Evolutionary conservation across 2,113 vertebrate genomes (phyloP).

Genomic region (Cinclus cinclus): DNA sequence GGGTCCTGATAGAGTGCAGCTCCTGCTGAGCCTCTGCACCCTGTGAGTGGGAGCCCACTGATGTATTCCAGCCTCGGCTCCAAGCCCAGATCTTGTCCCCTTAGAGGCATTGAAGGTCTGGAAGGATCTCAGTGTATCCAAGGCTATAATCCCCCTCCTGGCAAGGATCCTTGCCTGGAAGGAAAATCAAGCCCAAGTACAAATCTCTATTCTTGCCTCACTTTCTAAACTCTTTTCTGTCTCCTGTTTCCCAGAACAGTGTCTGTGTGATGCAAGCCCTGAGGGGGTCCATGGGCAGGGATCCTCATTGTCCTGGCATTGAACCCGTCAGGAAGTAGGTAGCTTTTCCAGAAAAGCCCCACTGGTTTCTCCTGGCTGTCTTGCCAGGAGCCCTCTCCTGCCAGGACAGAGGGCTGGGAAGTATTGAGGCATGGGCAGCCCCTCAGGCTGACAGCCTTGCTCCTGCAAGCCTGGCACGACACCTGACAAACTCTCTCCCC

Average conservation of each 20-base stretch:
- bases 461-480: fast-evolving
- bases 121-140: neutral
- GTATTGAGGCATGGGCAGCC: fast-evolving
- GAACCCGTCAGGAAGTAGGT: neutral
- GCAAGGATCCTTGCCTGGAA: neutral
- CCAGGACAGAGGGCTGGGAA: neutral
- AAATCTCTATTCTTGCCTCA: neutral
- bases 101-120: neutral
- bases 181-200: slow-evolving; percentile 1
- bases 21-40: neutral
- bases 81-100: neutral
- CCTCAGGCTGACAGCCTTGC: neutral
- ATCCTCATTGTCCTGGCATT: neutral
- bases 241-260: slow-evolving; percentile 7
- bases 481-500: neutral
- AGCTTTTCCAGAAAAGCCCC: neutral
- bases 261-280: neutral
- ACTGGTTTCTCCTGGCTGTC: neutral
- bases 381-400: neutral
- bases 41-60: neutral
- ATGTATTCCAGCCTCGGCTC: neutral
- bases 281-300: neutral
- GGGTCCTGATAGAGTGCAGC: neutral
- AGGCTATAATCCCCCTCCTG: slow-evolving; percentile 8
- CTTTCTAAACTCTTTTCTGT: neutral